Evolutionary conservation across 1,140 invertebrate species (phyloP), one percentile per base, ranked within the genome.

Genomic region (Trinorchestia longiramus): DNA sequence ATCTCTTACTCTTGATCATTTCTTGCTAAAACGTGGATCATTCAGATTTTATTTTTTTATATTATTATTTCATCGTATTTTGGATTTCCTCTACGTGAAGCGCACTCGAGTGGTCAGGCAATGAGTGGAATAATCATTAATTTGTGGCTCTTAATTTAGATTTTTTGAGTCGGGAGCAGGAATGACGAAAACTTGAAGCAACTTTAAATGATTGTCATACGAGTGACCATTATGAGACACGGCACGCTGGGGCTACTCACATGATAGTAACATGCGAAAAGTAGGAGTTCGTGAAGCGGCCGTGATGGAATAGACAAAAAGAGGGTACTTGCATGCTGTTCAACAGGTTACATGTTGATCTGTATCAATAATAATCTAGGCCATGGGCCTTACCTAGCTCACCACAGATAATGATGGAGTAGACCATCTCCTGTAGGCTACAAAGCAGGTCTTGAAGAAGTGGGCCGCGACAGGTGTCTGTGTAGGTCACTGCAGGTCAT

Each of bases 401-500:
- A 77, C 62, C 11, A 15, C 62, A 77, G 11, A 28, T 77, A 77
- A 36, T 90, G 88, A 90, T 42, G 88, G 36, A 0, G 88, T 90
- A 90, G 88, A 43, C 88, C 62, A 77, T 11, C 62, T 77, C 62
- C 11, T 77, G 62, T 77, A 77, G 62, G 62, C 28, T 28, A 77
- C 62, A 77, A 28, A 77, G 28, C 88, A 90, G 88, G 88, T 44
- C 43, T 41, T 94, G 92, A 36, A 43, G 43, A 19, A 45, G 92
- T 15, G 44, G 19, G 40, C 92, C 17, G 92, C 92, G 3, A 11
- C 92, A 94, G 43, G 43, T 43, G 88, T 42, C 47, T 43, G 44
- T 94, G 92, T 94, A 94, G 92, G 92, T 36, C 43, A 40, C 92
- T 45, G 44, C 92, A 94, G 92, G 92, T 94, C 92, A 94, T 94